phyloP scores from a whole-genome alignment of 2,113 vertebrate genomes.

The human (Homo sapiens) region DNA sequence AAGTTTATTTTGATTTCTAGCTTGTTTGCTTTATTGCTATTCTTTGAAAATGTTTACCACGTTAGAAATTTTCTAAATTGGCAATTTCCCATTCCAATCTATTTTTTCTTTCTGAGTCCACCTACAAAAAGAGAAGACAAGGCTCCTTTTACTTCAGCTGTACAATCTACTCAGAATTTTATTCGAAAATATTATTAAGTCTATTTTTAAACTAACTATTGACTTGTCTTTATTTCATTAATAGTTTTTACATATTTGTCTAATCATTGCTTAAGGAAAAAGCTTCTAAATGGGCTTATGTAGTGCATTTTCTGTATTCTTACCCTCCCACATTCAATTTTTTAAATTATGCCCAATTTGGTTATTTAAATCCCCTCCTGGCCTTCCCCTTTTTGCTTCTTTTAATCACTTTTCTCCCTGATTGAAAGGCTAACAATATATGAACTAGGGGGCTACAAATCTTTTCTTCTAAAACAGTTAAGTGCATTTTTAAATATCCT shows the following conservation, averaged over 20 bases:
- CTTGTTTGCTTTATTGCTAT: slow-evolving; percentile 11
- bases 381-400: background rate
- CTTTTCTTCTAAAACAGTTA: background rate
- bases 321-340: background rate
- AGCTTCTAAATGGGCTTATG: background rate
- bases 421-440: background rate
- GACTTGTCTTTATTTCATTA: slow-evolving; percentile 37
- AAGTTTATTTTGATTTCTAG: slow-evolving; percentile 41
- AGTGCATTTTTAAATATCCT: background rate
- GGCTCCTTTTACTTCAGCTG: background rate
- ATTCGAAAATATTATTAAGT: background rate
- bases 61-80: slow-evolving; percentile 26
- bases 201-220: background rate
- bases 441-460: background rate
- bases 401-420: background rate
- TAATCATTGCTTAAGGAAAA: slow-evolving; percentile 4
- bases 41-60: slow-evolving; percentile 43
- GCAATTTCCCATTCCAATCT: slow-evolving; percentile 37
- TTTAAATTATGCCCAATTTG: background rate
- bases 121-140: background rate
- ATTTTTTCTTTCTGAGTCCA: slow-evolving; percentile 6
- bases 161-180: background rate
- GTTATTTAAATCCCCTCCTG: background rate
- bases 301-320: background rate
- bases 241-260: slow-evolving; percentile 2